A percentile compares a stretch with the other conserved stretches of the same genome.
Conservation (phyloP, 2,888 invertebrate genomes). For the Xestoiulus laeticollis region DNA sequence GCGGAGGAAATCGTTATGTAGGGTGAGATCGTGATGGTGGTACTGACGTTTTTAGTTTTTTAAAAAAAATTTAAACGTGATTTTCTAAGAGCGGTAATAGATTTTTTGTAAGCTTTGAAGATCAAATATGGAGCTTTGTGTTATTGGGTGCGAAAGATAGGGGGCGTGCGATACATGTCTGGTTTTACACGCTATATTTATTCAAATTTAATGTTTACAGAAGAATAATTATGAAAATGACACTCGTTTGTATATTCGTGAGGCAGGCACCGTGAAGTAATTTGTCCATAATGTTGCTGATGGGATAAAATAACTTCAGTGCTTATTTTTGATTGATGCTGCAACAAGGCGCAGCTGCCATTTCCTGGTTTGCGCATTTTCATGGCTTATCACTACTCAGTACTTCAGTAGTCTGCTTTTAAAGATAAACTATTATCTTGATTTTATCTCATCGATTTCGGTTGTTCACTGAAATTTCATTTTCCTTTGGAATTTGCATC, state of each 20-base stretch:
- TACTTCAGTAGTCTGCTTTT: neutral
- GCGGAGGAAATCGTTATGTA: neutral
- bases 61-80: neutral
- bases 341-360: neutral
- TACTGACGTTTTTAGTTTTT: neutral
- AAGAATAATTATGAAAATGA: neutral
- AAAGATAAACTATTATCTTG: slow-evolving; percentile 20
- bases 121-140: neutral
- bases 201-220: neutral
- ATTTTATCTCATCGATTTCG: slow-evolving; percentile 6
- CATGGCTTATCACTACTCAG: neutral
- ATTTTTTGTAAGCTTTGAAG: neutral
- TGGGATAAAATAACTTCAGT: neutral
- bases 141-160: neutral
- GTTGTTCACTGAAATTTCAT: neutral
- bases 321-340: neutral
- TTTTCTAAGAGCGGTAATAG: neutral
- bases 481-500: neutral
- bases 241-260: too few species aligned
- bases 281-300: neutral
- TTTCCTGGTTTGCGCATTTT: slow-evolving; percentile 29
- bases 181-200: neutral
- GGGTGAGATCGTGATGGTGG: neutral
- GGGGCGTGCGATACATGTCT: neutral
- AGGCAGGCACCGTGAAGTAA: too few species aligned